These are phyloP conservation scores for Heliornis fulica DNA, from an alignment of 2,113 vertebrate species.

Conservation along the genomic window DNA sequence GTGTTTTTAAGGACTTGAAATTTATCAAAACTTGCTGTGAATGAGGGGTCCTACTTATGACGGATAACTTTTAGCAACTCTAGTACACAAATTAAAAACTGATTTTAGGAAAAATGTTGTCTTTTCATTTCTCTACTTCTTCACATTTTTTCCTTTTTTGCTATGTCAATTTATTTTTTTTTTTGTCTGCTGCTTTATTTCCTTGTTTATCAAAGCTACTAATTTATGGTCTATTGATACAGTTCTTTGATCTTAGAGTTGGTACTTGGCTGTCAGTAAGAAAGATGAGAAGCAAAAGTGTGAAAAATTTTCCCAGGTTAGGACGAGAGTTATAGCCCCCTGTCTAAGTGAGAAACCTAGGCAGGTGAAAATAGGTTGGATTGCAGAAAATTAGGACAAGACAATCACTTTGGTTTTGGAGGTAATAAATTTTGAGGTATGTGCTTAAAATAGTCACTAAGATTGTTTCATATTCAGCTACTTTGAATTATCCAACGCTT, in stretches of 20 bases:
- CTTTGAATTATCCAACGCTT: neutral
- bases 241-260: neutral
- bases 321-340: neutral
- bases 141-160: neutral
- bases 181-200: neutral
- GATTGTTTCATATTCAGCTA: neutral
- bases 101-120: neutral
- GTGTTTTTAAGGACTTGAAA: neutral
- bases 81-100: neutral
- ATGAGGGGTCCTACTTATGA: neutral
- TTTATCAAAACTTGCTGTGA: neutral
- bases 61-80: neutral
- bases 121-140: neutral
- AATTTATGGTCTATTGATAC: neutral
- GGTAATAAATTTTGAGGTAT: neutral
- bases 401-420: neutral
- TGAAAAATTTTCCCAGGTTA: neutral
- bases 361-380: neutral
- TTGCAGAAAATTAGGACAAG: neutral
- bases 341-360: neutral
- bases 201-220: neutral
- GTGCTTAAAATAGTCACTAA: neutral
- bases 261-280: neutral
- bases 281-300: neutral
- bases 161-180: neutral